Base-by-base conservation (phyloP, 2,113 vertebrate genomes). In the Excalfactoria chinensis region DNA sequence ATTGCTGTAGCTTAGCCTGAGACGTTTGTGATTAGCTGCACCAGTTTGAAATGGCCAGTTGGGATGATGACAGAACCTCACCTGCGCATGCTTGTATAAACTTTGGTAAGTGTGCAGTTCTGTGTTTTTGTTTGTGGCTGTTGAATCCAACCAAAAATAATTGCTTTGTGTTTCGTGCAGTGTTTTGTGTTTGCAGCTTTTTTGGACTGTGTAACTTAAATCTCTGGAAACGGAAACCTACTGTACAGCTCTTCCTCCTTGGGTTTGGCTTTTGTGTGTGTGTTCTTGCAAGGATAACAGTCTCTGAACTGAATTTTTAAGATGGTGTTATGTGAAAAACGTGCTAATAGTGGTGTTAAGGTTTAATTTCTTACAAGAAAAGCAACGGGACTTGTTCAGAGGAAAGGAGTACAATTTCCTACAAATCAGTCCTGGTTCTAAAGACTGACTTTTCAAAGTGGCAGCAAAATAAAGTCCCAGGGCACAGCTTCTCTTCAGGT, bases 1-100 rank as follows among this genome's bases (percentile, higher is more conserved):
- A 98, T 97, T 98, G 97, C 98, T 97, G 96, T 99, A 98, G 98
- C 98, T 98, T 99, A 98, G 97, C 98, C 98, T 98, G 98, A 97
- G 97, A 98, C 94, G 95, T 97, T 98, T 97, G 96, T 97, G 98
- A 97, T 99, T 98, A 98, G 98, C 97, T 97, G 97, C 98, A 96
- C 93, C 98, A 97, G 91, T 98, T 98, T 98, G 98, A 98, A 98
- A 99, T 99, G 99, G 98, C 98, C 95, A 93, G 4, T 96, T 97
- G 97, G 93, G 94, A 98, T 93, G 97, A 97, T 95, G 97, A 97
- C 76, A 94, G 86, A 89, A 51, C 95, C 96, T 92, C 93, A 88
- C 81, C 97, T 88, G 97, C 81, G 62, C 97, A 51, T 89, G 97
- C 98, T 97, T 97, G 98, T 96, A 93, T 96, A 84, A 98, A 97